Conservation (phyloP, 2,113 vertebrate genomes). For the Penelope pileata region DNA sequence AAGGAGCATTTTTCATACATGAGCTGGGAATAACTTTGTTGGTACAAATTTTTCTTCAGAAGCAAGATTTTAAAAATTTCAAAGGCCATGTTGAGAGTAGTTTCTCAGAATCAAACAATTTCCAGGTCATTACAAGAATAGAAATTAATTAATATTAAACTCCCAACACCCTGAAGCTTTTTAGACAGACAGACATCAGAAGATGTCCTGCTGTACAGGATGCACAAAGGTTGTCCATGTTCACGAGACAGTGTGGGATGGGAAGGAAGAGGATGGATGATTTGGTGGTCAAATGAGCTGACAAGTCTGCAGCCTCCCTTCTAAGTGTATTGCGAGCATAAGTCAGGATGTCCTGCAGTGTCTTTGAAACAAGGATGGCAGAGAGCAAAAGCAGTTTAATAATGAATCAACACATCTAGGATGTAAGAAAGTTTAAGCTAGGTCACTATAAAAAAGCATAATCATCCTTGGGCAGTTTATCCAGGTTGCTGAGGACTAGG, state of each 20-base stretch:
- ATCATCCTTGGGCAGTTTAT: not conserved
- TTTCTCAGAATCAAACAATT: not conserved
- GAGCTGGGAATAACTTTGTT: not conserved
- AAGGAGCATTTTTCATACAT: not conserved
- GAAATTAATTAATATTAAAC: conserved; percentile 3
- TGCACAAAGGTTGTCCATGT: not conserved
- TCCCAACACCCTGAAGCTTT: not conserved
- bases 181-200: not conserved
- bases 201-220: not conserved
- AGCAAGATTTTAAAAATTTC: not conserved
- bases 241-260: not conserved
- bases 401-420: not conserved
- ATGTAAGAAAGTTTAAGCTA: not conserved
- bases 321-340: not conserved
- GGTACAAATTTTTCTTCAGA: not conserved
- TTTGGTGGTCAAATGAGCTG: not conserved
- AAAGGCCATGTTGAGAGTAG: not conserved
- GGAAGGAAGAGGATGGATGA: not conserved
- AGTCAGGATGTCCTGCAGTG: not conserved
- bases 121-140: not conserved
- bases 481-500: not conserved
- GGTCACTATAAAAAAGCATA: not conserved
- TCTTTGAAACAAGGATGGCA: not conserved
- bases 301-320: not conserved
- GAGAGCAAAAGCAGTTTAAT: not conserved